These are phyloP conservation scores for Ichneumoninae sp. DNA, from an alignment of 2,888 invertebrate species.

Conservation along the genomic window DNA sequence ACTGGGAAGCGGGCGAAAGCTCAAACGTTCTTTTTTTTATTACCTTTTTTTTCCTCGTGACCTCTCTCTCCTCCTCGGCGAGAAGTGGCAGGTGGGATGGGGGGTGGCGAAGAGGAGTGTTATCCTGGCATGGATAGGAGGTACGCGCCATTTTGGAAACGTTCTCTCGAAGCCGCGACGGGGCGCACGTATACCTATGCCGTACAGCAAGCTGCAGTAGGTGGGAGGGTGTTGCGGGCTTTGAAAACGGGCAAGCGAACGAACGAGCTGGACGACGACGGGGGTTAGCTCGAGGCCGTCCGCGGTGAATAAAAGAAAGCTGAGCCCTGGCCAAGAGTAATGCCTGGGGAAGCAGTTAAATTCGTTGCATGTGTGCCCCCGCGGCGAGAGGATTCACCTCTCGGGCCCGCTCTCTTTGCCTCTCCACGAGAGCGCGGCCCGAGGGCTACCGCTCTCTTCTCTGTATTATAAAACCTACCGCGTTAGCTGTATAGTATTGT, in stretches of 20 bases:
- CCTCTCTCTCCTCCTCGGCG: slow-evolving; percentile 6
- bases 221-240: slow-evolving; percentile 34
- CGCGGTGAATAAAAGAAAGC: slow-evolving; percentile 81
- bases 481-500: slow-evolving; percentile 34
- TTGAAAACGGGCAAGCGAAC: slow-evolving; percentile 60
- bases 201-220: slow-evolving; percentile 1
- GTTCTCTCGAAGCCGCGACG: slow-evolving; percentile 18
- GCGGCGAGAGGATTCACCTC: slow-evolving; percentile 72
- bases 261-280: slow-evolving; percentile 63
- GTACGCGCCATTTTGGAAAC: slow-evolving; percentile 46
- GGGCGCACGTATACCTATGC: slow-evolving; percentile 15
- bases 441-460: slow-evolving; percentile 7
- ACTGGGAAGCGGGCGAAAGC: slow-evolving; percentile 25
- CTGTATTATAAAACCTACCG: slow-evolving; percentile 37
- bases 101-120: slow-evolving; percentile 46
- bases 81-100: slow-evolving; percentile 8
- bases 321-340: slow-evolving; percentile 78
- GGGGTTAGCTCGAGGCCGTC: slow-evolving; percentile 58
- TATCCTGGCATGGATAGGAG: slow-evolving; percentile 8
- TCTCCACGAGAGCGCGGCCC: slow-evolving; percentile 18
- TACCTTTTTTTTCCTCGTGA: slow-evolving; percentile 32
- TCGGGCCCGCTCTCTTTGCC: slow-evolving; percentile 24
- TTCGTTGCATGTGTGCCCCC: slow-evolving; percentile 83
- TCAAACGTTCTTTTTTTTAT: not conserved
- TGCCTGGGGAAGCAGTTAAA: slow-evolving; percentile 83